A percentile compares a stretch with the other conserved stretches of the same genome.
Conservation (phyloP, 2,113 vertebrate species). For the Paedocypris sp. region DNA sequence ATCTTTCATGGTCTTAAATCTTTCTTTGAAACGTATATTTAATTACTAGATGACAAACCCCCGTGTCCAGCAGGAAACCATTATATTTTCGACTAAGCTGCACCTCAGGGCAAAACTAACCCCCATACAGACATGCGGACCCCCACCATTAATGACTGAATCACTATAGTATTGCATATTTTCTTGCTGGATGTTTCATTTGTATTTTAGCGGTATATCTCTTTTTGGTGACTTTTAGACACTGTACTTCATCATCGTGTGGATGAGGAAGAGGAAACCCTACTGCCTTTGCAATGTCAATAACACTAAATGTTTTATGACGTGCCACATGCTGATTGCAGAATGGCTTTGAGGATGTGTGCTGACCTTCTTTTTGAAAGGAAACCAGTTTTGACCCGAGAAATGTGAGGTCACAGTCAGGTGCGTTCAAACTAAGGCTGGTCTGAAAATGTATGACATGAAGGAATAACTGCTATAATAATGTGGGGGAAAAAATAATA, state of each 20-base stretch:
- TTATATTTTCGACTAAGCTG: slow-evolving; percentile 33
- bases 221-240: too few species aligned
- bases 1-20: too few species aligned
- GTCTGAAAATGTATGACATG: too few species aligned
- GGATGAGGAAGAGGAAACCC: too few species aligned
- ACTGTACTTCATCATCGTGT: too few species aligned
- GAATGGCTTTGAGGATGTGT: background rate
- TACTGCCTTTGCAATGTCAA: background rate
- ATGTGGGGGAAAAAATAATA: too few species aligned
- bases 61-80: slow-evolving; percentile 36
- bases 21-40: slow-evolving; percentile 35
- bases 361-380: background rate
- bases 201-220: too few species aligned
- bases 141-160: too few species aligned
- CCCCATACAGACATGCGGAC: background rate
- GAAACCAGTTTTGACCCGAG: background rate
- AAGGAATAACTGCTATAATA: too few species aligned
- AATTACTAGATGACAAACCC: slow-evolving; percentile 46
- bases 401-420: background rate
- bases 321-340: background rate
- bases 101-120: background rate
- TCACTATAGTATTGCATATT: too few species aligned
- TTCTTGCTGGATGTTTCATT: too few species aligned
- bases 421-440: background rate
- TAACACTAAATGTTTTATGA: slow-evolving; percentile 1